These are phyloP conservation scores for Anabas testudineus DNA, from an alignment of 2,797 vertebrate species.

Conservation along the genomic window DNA sequence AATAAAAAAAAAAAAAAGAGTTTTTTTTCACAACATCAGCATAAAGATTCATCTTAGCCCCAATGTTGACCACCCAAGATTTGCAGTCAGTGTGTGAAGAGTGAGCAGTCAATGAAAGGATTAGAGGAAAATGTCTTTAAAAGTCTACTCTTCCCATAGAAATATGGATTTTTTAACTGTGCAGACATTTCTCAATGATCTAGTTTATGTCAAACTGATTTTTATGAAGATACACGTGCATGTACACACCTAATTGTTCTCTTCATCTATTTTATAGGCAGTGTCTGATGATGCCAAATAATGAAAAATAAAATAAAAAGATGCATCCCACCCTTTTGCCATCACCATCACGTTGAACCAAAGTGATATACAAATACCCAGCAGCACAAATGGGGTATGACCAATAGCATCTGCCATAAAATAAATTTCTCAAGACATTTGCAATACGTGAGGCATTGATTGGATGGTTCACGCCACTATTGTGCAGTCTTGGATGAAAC, in stretches of 20 bases:
- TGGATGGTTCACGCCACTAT: conserved; percentile 15
- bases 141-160: not conserved
- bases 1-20: conserved; percentile 35
- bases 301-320: conserved; percentile 25
- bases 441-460: not conserved
- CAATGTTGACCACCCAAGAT: conserved; percentile 56
- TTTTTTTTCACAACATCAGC: conserved; percentile 44
- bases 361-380: conserved; percentile 41
- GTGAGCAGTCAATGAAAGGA: conserved; percentile 20
- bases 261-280: not conserved
- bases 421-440: conserved; percentile 23
- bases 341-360: conserved; percentile 11
- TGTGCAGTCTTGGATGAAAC: conserved; percentile 1
- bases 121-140: not conserved
- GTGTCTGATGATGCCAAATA: conserved; percentile 9
- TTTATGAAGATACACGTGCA: not conserved
- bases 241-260: not conserved
- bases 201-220: not conserved
- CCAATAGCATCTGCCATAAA: conserved; percentile 17
- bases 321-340: conserved; percentile 24
- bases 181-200: not conserved
- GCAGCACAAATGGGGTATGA: conserved; percentile 22
- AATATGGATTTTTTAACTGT: not conserved
- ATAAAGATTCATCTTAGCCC: conserved; percentile 24
- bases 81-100: conserved; percentile 23